Evolutionary conservation across 2,113 vertebrate species (phyloP).

Genomic region (Xiphophorus hellerii): DNA sequence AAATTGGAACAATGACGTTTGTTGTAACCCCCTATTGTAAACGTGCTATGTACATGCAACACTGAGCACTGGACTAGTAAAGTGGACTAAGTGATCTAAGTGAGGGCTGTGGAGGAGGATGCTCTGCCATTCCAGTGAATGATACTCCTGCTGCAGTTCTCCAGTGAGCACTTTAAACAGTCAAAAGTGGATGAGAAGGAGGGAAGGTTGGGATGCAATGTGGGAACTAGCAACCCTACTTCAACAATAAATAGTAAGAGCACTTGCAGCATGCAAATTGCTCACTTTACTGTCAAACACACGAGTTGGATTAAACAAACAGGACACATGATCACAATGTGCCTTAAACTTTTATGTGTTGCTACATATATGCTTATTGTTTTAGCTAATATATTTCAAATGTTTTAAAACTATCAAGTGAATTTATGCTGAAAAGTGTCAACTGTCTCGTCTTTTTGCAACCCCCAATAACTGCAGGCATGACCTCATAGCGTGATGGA

Average conservation of each 20-base stretch:
- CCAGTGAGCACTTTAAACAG: constrained; percentile 55
- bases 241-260: constrained; percentile 65
- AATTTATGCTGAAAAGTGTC: not conserved
- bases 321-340: constrained; percentile 34
- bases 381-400: constrained; percentile 11
- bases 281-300: constrained; percentile 62
- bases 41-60: constrained; percentile 43
- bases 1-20: constrained; percentile 17
- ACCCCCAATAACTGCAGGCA: not conserved
- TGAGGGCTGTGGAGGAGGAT: constrained; percentile 72
- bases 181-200: constrained; percentile 65
- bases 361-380: not conserved
- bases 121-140: constrained; percentile 70
- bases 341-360: constrained; percentile 6
- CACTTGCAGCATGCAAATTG: constrained; percentile 63
- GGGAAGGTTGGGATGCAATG: constrained; percentile 64
- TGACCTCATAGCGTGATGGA: constrained; percentile 18
- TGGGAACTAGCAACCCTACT: constrained; percentile 68
- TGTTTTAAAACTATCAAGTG: not conserved
- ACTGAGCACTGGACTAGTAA: constrained; percentile 45
- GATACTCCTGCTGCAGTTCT: constrained; percentile 73
- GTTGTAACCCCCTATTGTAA: constrained; percentile 45
- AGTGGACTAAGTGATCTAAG: constrained; percentile 73
- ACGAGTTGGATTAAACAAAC: constrained; percentile 69
- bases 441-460: not conserved